These are phyloP conservation scores for Melieria omissa DNA, from an alignment of 2,888 invertebrate species.

Conservation along the genomic window DNA sequence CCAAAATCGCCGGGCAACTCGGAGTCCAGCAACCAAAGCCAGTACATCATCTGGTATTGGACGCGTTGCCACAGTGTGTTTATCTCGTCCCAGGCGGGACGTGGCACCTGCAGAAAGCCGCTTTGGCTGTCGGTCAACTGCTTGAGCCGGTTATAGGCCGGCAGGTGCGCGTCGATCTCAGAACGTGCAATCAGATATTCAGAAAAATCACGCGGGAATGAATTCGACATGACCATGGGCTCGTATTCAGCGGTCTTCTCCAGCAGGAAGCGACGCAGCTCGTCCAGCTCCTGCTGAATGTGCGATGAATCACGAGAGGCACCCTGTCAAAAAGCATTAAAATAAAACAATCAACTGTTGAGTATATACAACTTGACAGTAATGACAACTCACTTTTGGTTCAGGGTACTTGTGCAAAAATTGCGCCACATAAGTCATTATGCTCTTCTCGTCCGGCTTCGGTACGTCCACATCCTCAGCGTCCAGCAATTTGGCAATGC, in stretches of 20 bases:
- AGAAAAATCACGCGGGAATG: constrained; percentile 81
- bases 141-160: constrained; percentile 80
- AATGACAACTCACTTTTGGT: constrained; percentile 72
- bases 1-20: constrained; percentile 87
- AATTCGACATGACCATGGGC: constrained; percentile 79
- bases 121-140: constrained; percentile 81
- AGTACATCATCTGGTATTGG: constrained; percentile 80
- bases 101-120: constrained; percentile 82
- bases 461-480: constrained; percentile 96
- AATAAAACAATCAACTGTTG: neutral
- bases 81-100: constrained; percentile 87
- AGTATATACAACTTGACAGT: neutral
- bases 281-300: constrained; percentile 83
- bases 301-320: constrained; percentile 80
- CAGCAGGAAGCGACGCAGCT: constrained; percentile 83
- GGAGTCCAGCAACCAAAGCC: constrained; percentile 91
- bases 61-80: constrained; percentile 84
- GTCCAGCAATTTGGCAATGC: constrained; percentile 90
- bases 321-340: constrained; percentile 66
- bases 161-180: constrained; percentile 74
- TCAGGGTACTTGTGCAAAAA: constrained; percentile 95
- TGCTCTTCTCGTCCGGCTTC: constrained; percentile 95
- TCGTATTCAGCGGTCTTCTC: constrained; percentile 82
- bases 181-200: constrained; percentile 82
- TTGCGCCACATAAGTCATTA: constrained; percentile 99